Evolutionary conservation across 1,140 invertebrate genomes (phyloP).

Genomic region (Rhyzopertha dominica): DNA sequence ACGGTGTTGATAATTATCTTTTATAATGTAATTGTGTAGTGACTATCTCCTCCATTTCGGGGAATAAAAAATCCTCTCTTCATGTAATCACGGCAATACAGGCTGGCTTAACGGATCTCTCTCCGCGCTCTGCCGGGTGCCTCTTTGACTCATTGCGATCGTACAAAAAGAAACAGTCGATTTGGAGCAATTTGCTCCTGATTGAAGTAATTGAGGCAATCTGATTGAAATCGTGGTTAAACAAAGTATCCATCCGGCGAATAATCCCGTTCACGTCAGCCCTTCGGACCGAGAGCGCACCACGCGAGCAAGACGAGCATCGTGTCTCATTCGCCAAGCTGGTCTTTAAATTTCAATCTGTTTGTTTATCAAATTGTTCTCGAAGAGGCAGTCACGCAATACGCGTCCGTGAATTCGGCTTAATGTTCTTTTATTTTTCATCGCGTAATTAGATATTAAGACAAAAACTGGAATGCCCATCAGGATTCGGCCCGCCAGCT

Average conservation of each 20-base stretch:
- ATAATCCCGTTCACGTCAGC: constrained; percentile 13
- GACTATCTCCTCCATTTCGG: too few species aligned
- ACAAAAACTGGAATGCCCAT: too few species aligned
- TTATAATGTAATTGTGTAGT: too few species aligned
- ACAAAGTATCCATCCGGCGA: constrained; percentile 20
- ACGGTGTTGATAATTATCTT: too few species aligned
- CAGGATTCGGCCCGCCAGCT: not conserved
- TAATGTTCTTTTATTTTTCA: too few species aligned
- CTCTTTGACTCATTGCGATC: not conserved
- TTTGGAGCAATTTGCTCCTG: constrained; percentile 26
- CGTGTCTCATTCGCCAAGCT: constrained; percentile 4
- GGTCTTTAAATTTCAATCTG: constrained; percentile 15
- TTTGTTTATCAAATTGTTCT: constrained; percentile 30
- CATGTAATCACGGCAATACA: too few species aligned
- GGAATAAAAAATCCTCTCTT: too few species aligned
- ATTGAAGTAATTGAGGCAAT: constrained; percentile 28
- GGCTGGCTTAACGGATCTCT: too few species aligned
- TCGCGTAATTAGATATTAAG: not conserved
- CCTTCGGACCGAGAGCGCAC: not conserved
- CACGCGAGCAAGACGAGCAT: constrained; percentile 2
- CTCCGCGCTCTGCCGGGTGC: too few species aligned
- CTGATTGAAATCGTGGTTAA: constrained; percentile 30
- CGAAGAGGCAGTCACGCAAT: constrained; percentile 6
- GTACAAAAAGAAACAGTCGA: constrained; percentile 8
- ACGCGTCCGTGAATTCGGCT: constrained; percentile 5